Base-by-base conservation (phyloP, 92 coral and sea anemone genomes). In the Zoanthus sociatus region DNA sequence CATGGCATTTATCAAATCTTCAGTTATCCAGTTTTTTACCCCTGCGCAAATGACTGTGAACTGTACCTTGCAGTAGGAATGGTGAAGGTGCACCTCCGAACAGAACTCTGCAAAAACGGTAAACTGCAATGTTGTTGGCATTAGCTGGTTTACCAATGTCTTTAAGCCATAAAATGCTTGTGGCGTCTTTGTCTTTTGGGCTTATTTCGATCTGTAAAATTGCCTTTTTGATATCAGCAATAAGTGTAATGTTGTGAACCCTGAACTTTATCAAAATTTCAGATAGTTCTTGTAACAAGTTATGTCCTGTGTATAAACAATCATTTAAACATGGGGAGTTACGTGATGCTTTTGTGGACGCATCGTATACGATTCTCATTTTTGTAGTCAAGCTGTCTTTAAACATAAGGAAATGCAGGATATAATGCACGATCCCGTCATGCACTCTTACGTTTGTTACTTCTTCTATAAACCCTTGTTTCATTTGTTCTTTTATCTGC, bases 281-380 rank as follows among this genome's bases (percentile, higher is more conserved):
- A 17, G 67, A 21, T 10, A 75, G 70, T 16, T 86, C 76, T 86
- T 61, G 89, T 64, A 86, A 51, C 31, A 74, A 73, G 61, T 86
- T 86, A 11, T 76, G 89, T 31, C 89, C 89, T 44, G 48, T 86
- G 63, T 86, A 20, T 54, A 86, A 66, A 66, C 89, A 86, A 51
- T 86, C 83, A 71, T 71, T 86, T 61, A 86, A 67, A 77, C 83
- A 73, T 67, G 51, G 48, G 21, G 81, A 50, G 71, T 73, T 67
- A 51, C 47, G 68, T 46, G 45, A 67, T 20, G 44, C 67, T 74
- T 71, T 86, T 32, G 89, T 18, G 32, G 72, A 67, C 10, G 72
- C 88, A 76, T 84, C 88, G 71, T 86, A 76, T 56, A 86, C 89
- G 45, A 86, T 73, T 76, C 89, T 86, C 82, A 74, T 86, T 61